Evolutionary conservation across 1,140 invertebrate species (phyloP), one percentile per base, ranked within the genome.

Genomic region (Bilobella aurantiaca): DNA sequence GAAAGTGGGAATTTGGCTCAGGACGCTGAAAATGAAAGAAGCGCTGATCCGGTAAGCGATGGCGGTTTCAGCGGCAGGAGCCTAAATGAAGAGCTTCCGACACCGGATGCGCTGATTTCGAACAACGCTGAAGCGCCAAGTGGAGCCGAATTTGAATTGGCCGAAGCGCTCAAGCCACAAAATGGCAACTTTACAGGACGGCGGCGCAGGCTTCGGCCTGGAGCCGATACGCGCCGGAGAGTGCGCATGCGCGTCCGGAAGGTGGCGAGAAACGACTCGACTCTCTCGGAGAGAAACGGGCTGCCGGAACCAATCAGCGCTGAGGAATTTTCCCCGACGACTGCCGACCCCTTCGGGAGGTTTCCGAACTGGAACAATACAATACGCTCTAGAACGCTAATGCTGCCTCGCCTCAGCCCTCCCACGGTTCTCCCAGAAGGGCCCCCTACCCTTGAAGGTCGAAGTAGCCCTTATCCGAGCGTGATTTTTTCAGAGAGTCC

Each of bases 81-180:
- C 61, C 23, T 12, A 29, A n/a, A n/a, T 18, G 70, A 72, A 53
- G 21, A 31, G 23, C 57, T 72, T n/a, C 71, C 71, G 0, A 64
- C 29, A 30, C 71, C 71, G 2, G 63, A 67, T 46, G 68, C 71
- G 3, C 56, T 72, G 5, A 62, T 72, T 3, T 62, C 47, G 37
- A 37, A 56, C 1, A 58, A 67, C 32, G 42, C 49, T 18, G n/a
- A n/a, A n/a, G 59, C 65, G 16, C 59, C 61, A 56, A 59, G 59
- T 3, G 42, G 42, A n/a, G 25, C 66, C 12, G 70, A 72, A 30
- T 49, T 66, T 27, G 70, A 72, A 18, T 72, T 72, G 46, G 68
- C 68, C 8, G 71, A 72, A 47, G 71, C 66, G 8, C 68, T 72
- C 28, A 69, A 53, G 23, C 49, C 49, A 12, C 49, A 67, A 30